A percentile compares a stretch with the other conserved stretches of the same genome.
Evolutionary conservation across 2,888 invertebrate species (phyloP).

Genomic region (Catocala fraxini): DNA sequence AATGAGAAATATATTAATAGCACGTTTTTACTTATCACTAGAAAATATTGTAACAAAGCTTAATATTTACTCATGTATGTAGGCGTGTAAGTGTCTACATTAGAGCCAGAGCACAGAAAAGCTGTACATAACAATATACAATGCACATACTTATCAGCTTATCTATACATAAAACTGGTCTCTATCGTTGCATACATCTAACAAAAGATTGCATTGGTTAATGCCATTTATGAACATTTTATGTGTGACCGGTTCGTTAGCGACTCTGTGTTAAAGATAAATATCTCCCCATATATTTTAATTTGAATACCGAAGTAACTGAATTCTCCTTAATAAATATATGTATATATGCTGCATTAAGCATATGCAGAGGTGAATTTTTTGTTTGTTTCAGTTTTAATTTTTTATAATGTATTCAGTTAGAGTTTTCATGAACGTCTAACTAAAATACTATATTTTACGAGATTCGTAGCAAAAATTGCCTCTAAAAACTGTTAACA

Average conservation of each 20-base stretch:
- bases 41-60: too few species aligned
- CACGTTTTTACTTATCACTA: too few species aligned
- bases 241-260: constrained; percentile 61
- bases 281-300: constrained; percentile 50
- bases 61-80: too few species aligned
- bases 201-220: constrained; percentile 55
- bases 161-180: constrained; percentile 38
- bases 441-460: too few species aligned
- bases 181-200: constrained; percentile 51
- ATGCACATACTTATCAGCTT: constrained; percentile 31
- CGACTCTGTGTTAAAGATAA: constrained; percentile 51
- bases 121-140: constrained; percentile 34
- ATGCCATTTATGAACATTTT: constrained; percentile 56
- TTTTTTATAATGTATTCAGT: too few species aligned
- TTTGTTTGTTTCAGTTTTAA: not conserved
- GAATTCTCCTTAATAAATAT: constrained; percentile 22
- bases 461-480: too few species aligned
- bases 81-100: constrained; percentile 16
- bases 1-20: too few species aligned
- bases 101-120: constrained; percentile 18
- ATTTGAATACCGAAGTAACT: constrained; percentile 36
- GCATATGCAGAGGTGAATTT: not conserved
- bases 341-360: not conserved
- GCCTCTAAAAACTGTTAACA: too few species aligned
- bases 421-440: too few species aligned